A percentile compares a stretch with the other conserved stretches of the same genome.
Evolutionary conservation across 1,140 invertebrate species (phyloP).

Genomic region (Drosophila santomea): DNA sequence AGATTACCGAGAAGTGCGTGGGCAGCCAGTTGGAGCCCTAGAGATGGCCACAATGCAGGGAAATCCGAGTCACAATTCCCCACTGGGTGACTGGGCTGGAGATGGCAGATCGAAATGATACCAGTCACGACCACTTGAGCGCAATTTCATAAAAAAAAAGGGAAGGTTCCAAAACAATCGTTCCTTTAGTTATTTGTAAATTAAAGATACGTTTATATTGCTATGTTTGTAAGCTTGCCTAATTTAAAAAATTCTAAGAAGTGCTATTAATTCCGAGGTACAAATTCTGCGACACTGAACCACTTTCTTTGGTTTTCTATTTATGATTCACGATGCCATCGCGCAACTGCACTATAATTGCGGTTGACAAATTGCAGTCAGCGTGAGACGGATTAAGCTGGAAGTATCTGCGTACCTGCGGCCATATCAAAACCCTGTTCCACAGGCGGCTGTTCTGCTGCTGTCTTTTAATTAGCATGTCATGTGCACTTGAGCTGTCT

Average conservation of each 20-base stretch:
- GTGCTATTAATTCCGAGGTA: no score
- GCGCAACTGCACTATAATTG: constrained; percentile 59
- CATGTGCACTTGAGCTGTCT: constrained; percentile 74
- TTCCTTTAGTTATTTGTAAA: no score
- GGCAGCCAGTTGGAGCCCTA: constrained; percentile 37
- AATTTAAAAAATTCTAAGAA: no score
- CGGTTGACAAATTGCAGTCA: constrained; percentile 80
- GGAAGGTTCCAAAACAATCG: no score
- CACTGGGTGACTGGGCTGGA: constrained; percentile 7
- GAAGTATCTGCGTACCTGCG: constrained; percentile 33
- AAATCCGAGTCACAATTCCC: background rate
- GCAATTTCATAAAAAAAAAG: no score
- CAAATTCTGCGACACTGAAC: no score
- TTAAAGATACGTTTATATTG: no score
- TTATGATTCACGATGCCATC: constrained; percentile 27
- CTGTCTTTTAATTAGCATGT: constrained; percentile 83
- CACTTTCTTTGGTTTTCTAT: no score
- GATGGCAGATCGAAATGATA: constrained; percentile 14
- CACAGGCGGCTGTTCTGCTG: constrained; percentile 55
- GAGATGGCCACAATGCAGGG: constrained; percentile 4
- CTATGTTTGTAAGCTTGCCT: no score
- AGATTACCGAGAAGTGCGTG: constrained; percentile 64
- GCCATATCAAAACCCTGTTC: background rate
- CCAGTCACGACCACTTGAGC: background rate
- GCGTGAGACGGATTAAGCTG: constrained; percentile 70